These are phyloP conservation scores for Uromys caudimaculatus DNA, from an alignment of 2,797 vertebrate genomes.

Conservation along the genomic window DNA sequence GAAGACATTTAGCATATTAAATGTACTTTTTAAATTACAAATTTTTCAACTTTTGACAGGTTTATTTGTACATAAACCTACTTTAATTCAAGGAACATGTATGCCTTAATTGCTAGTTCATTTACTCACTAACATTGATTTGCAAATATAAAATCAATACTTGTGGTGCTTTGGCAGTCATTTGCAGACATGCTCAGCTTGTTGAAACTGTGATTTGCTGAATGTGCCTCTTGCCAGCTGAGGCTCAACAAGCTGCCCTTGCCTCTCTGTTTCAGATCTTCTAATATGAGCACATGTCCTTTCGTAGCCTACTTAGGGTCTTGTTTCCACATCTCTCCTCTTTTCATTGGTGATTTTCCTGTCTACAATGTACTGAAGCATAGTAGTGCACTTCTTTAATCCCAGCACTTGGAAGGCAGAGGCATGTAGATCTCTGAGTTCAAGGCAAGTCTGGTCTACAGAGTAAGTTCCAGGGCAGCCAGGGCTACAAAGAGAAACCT, in stretches of 20 bases:
- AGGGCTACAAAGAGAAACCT: background rate
- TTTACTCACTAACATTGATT: background rate
- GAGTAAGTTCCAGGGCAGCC: background rate
- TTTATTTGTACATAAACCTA: background rate
- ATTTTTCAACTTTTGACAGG: background rate
- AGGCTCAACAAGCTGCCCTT: background rate
- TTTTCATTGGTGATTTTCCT: slow-evolving; percentile 17
- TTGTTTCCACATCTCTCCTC: background rate
- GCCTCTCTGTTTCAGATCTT: background rate
- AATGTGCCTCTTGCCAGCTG: background rate
- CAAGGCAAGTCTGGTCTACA: background rate
- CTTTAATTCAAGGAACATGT: background rate
- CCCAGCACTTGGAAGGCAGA: background rate
- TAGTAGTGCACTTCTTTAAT: background rate
- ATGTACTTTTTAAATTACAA: background rate
- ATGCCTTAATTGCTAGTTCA: background rate
- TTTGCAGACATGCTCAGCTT: background rate
- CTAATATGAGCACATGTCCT: background rate
- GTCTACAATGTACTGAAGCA: background rate
- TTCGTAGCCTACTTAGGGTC: background rate
- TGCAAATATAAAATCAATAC: background rate
- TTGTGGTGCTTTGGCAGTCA: background rate
- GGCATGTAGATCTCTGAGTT: background rate
- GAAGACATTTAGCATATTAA: background rate
- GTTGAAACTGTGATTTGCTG: background rate